Percentiles rank a stretch among this genome's conserved stretches.
Conservation (phyloP, 2,113 vertebrate genomes). For the Himantopus leucocephalus region DNA sequence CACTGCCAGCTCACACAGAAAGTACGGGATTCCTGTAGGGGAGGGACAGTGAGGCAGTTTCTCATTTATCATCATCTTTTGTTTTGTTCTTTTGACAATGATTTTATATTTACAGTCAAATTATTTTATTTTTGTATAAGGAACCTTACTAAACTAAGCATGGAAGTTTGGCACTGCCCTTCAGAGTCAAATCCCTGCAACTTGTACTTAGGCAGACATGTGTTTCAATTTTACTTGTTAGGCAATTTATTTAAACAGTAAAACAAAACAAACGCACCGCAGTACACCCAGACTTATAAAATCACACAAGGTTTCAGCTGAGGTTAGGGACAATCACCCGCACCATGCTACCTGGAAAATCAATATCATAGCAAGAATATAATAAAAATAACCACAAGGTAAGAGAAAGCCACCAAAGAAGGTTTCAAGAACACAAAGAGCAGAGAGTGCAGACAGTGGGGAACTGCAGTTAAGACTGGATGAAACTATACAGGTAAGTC, state of each 20-base stretch:
- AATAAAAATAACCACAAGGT: neutral
- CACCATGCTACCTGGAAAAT: neutral
- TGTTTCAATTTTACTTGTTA: neutral
- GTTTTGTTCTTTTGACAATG: neutral
- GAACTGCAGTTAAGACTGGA: neutral
- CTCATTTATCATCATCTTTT: neutral
- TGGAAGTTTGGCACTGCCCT: neutral
- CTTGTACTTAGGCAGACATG: neutral
- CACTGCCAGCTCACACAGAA: neutral
- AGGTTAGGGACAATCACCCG: neutral
- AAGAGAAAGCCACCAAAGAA: neutral
- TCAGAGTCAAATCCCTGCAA: neutral
- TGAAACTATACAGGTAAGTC: neutral
- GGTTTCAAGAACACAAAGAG: neutral
- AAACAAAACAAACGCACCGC: neutral
- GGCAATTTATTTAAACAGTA: neutral
- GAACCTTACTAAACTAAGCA: neutral
- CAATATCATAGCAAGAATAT: neutral
- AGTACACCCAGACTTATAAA: neutral
- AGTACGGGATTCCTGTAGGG: neutral
- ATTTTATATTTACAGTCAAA: neutral
- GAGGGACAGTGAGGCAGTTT: neutral
- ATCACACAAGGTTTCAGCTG: neutral
- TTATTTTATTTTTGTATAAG: neutral
- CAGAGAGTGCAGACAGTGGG: neutral